Base-by-base conservation (phyloP, 2,888 invertebrate species). In the Dichetophora obliterata region DNA sequence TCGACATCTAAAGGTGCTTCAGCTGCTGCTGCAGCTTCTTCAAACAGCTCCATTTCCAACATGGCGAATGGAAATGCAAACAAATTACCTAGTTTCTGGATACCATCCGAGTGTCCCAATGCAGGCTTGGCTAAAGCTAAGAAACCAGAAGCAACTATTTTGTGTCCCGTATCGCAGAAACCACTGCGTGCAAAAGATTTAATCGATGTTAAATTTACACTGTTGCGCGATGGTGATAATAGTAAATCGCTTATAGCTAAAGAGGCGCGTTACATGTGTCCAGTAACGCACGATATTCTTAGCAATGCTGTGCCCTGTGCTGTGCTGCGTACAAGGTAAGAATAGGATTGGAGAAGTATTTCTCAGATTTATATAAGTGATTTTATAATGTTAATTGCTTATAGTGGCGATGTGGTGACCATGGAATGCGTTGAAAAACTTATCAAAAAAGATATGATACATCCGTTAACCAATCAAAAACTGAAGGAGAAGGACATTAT, bases 341-440 rank as follows among this genome's bases (percentile, higher is more conserved):
- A 90, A 43, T 43, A 2, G 43, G 11, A 11, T 43, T 43, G 14
- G n/a, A n/a, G n/a, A n/a, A n/a, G 2, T 43, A 6, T 43, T 2
- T 3, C 5, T 4, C 11, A 34, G 34, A n/a, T 66, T 4, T 31
- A 27, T 16, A 4, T 37, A 4, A 50, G 27, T 68, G 34, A 43
- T 11, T 19, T 11, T 27, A 24, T 68, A 37, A 43, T 11, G 22
- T 11, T 27, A 24, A 73, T 37, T 11, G 2, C 87, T 90, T 92
- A 83, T 86, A 98, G 98, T 0, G 98, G 99, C 2, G 94, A 96
- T 90, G 96, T 99, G 6, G 95, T 99, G 2, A 98, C 98, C 0
- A 92, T 96, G 93, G 98, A 98, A 87, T 98, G 98, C 90, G 94
- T 98, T 5, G 98, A 99, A 84, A 98, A 97, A 87, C 92, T 99